Conservation (phyloP, 2,797 vertebrate genomes). For the Erethizon dorsatum region DNA sequence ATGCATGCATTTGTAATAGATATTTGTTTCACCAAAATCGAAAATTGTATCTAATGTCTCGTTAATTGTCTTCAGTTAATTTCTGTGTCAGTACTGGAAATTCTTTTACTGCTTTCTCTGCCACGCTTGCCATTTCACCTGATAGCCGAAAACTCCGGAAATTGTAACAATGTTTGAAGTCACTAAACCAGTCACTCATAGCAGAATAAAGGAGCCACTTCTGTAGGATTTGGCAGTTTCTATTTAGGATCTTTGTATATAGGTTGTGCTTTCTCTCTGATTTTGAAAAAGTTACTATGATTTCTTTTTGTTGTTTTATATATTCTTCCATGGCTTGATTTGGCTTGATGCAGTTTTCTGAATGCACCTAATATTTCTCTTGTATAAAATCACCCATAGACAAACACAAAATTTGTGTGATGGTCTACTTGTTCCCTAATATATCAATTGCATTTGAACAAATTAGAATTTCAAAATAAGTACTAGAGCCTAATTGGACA, state of each 20-base stretch:
- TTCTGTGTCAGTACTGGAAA: background rate
- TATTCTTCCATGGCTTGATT: slow-evolving; percentile 9
- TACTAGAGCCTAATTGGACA: background rate
- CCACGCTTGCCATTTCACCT: background rate
- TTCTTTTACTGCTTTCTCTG: slow-evolving; percentile 8
- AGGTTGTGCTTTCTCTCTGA: slow-evolving; percentile 44
- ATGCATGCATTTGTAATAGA: background rate
- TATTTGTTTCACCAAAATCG: background rate
- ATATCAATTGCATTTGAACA: background rate
- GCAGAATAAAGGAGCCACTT: background rate
- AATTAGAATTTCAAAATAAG: slow-evolving; percentile 58
- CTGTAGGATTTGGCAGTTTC: background rate
- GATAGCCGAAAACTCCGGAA: slow-evolving; percentile 23
- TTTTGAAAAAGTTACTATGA: slow-evolving; percentile 20
- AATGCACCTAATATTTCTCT: background rate
- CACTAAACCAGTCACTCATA: background rate
- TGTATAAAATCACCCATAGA: background rate
- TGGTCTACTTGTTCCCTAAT: slow-evolving; percentile 10
- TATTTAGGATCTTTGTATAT: background rate
- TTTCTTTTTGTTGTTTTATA: background rate
- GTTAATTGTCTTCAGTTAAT: background rate
- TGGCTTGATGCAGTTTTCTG: background rate
- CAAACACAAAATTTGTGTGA: slow-evolving; percentile 26
- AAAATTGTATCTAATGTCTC: background rate
- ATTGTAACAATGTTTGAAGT: slow-evolving; percentile 18